Percentiles rank a stretch among this genome's conserved stretches.
These are phyloP conservation scores for Euspilapteryx auroguttella DNA, from an alignment of 2,888 invertebrate species.

Conservation along the genomic window DNA sequence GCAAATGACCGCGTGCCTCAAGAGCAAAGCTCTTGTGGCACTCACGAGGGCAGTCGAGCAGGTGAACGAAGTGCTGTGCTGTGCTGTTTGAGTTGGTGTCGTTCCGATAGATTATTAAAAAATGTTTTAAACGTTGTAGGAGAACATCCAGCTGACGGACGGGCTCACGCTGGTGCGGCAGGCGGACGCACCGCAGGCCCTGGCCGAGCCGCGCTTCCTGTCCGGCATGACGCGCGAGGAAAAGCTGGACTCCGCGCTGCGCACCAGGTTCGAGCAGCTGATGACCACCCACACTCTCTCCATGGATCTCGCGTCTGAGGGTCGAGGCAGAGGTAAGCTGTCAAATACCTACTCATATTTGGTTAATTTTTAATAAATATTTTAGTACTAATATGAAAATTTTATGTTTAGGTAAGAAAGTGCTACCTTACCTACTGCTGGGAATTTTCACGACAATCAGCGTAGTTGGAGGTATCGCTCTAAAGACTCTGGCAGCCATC, in stretches of 20 bases:
- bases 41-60: slow-evolving; percentile 63
- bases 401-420: slow-evolving; percentile 52
- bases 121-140: slow-evolving; percentile 32
- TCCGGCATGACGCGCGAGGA: slow-evolving; percentile 58
- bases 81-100: slow-evolving; percentile 16
- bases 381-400: slow-evolving; percentile 1
- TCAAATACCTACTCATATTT: neutral
- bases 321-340: slow-evolving; percentile 47
- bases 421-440: slow-evolving; percentile 60
- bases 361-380: neutral
- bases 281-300: slow-evolving; percentile 67
- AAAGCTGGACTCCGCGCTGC: slow-evolving; percentile 53
- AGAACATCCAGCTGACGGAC: slow-evolving; percentile 63
- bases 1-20: slow-evolving; percentile 63
- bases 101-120: too few species aligned
- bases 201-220: slow-evolving; percentile 61
- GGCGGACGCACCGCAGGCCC: slow-evolving; percentile 50
- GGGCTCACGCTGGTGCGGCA: slow-evolving; percentile 64
- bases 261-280: slow-evolving; percentile 59
- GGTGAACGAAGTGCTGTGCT: slow-evolving; percentile 26
- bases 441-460: slow-evolving; percentile 67
- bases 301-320: slow-evolving; percentile 61
- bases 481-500: slow-evolving; percentile 70
- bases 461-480: slow-evolving; percentile 68
- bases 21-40: slow-evolving; percentile 63